These are phyloP conservation scores for Cotesia congregata DNA, from an alignment of 2,888 invertebrate species.

Conservation along the genomic window DNA sequence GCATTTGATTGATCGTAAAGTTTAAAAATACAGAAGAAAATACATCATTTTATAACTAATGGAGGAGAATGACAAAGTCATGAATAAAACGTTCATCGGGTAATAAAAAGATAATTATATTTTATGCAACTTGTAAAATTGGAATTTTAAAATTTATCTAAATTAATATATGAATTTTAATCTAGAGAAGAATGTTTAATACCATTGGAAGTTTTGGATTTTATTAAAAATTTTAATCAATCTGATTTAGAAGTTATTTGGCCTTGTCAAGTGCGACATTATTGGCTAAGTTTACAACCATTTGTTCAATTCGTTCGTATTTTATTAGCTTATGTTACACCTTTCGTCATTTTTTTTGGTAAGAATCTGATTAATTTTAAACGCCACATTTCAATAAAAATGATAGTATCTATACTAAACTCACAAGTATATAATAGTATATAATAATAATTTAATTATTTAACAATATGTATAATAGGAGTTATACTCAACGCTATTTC, in stretches of 20 bases:
- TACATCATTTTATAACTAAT: not conserved
- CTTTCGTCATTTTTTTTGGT: slow-evolving; percentile 63
- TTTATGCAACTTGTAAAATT: not conserved
- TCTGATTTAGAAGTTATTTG: slow-evolving; percentile 56
- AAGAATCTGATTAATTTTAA: slow-evolving; percentile 39
- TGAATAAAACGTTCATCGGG: slow-evolving; percentile 19
- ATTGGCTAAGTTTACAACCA: slow-evolving; percentile 60
- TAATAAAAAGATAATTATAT: not conserved
- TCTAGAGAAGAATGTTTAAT: slow-evolving; percentile 49
- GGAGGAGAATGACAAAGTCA: slow-evolving; percentile 11
- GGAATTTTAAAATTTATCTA: not conserved
- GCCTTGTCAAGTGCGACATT: slow-evolving; percentile 65
- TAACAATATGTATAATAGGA: slow-evolving; percentile 50
- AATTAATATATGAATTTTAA: slow-evolving; percentile 12
- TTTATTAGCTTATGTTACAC: slow-evolving; percentile 62
- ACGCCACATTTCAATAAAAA: not conserved
- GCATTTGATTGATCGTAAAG: not conserved
- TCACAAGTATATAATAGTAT: too few relatives aligned
- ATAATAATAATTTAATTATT: too few relatives aligned
- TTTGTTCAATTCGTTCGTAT: slow-evolving; percentile 60
- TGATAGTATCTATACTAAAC: not conserved
- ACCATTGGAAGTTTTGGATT: slow-evolving; percentile 56
- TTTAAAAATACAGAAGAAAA: not conserved
- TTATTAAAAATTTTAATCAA: slow-evolving; percentile 54
- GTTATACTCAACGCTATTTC: slow-evolving; percentile 62